phyloP scores from a whole-genome alignment of 2,888 invertebrate genomes.

The Argyra leucocephala region DNA sequence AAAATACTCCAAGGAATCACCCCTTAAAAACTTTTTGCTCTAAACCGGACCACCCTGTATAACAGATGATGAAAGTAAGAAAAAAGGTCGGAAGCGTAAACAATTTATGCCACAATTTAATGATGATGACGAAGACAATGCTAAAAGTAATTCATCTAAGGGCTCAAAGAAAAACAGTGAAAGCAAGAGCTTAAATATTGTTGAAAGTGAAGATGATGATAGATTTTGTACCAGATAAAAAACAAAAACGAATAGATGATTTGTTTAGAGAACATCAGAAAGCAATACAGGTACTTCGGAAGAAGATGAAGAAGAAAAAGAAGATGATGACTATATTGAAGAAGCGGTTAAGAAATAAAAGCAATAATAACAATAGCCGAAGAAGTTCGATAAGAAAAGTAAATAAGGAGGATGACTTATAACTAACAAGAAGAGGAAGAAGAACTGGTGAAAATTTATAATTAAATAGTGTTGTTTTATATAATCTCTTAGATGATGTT shows the following conservation, averaged over 20 bases:
- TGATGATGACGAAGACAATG: slow-evolving; percentile 37
- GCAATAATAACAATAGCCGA: slow-evolving; percentile 13
- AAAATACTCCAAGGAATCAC: too few species aligned
- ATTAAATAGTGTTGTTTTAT: slow-evolving; percentile 56
- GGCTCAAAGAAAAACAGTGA: slow-evolving; percentile 22
- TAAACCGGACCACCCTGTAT: too few species aligned
- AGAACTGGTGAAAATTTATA: slow-evolving; percentile 42
- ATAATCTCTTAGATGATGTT: slow-evolving; percentile 65
- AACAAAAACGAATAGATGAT: slow-evolving; percentile 25
- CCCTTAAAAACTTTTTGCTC: too few species aligned
- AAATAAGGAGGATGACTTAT: slow-evolving; percentile 1
- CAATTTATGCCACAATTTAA: slow-evolving; percentile 36
- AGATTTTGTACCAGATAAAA: slow-evolving; percentile 31
- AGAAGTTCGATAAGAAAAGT: neutral
- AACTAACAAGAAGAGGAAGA: slow-evolving; percentile 30
- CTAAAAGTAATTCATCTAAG: slow-evolving; percentile 28
- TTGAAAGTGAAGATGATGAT: slow-evolving; percentile 33
- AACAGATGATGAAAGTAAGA: slow-evolving; percentile 42
- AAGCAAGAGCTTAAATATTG: slow-evolving; percentile 23
- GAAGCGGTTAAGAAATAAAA: slow-evolving; percentile 9
- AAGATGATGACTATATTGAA: slow-evolving; percentile 15
- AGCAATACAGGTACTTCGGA: slow-evolving; percentile 31
- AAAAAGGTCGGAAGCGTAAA: slow-evolving; percentile 44
- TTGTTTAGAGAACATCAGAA: neutral
- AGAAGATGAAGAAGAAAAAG: slow-evolving; percentile 21